Conservation (phyloP, 2,113 vertebrate species). For the Corapipo altera region DNA sequence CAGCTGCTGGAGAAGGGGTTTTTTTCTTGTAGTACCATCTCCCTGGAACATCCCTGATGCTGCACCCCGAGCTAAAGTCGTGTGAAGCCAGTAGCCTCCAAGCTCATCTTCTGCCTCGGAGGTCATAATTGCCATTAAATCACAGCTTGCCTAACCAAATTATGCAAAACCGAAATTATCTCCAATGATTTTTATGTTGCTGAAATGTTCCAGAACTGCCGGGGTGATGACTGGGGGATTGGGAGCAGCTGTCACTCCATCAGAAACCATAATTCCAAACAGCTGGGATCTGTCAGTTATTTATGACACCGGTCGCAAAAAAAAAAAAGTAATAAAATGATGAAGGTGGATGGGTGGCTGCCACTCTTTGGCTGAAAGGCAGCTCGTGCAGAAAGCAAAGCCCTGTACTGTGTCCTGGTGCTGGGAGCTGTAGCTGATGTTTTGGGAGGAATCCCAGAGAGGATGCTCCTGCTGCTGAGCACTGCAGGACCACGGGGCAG, state of each 20-base stretch:
- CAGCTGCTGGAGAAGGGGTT: neutral
- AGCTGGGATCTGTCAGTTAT: conserved; percentile 80
- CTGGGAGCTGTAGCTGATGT: neutral
- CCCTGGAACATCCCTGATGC: neutral
- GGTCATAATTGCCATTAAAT: conserved; percentile 76
- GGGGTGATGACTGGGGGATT: conserved; percentile 73
- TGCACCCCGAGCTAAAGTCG: neutral
- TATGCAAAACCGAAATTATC: conserved; percentile 76
- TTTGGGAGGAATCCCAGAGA: neutral
- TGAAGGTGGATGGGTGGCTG: conserved; percentile 33
- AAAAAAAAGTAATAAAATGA: neutral
- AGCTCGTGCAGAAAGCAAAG: neutral
- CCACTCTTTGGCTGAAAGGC: neutral
- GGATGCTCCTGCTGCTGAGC: neutral
- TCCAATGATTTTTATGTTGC: conserved; percentile 80
- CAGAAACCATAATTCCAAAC: conserved; percentile 76
- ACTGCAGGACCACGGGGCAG: fast-evolving
- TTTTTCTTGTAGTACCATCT: neutral
- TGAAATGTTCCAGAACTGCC: conserved; percentile 70
- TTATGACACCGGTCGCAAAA: conserved; percentile 3
- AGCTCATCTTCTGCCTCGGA: conserved; percentile 48
- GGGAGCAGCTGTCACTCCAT: conserved; percentile 81
- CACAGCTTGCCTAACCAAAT: conserved; percentile 73
- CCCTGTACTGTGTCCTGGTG: neutral
- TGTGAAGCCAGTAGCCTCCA: conserved; percentile 29